A percentile compares a stretch with the other conserved stretches of the same genome.
Conservation (phyloP, 2,797 vertebrate species). For the Potorous gilbertii region DNA sequence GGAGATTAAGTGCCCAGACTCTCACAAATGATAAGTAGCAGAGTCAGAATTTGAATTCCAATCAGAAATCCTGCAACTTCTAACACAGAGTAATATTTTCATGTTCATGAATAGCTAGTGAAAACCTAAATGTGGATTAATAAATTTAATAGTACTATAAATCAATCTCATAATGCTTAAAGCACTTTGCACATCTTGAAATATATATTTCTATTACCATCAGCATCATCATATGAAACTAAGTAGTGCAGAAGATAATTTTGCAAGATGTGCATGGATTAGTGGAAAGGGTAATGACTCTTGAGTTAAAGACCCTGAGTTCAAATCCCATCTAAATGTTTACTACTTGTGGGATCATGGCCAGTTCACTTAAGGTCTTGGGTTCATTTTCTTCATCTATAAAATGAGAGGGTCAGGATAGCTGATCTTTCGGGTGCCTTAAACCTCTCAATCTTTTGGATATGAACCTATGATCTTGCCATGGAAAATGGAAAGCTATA, state of each 20-base stretch:
- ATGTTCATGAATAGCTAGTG: not conserved
- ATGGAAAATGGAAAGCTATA: not conserved
- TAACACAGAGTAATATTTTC: not conserved
- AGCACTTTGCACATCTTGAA: not conserved
- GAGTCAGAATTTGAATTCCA: not conserved
- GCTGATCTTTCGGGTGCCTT: not conserved
- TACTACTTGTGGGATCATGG: not conserved
- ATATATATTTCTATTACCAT: not conserved
- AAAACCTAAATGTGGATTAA: not conserved
- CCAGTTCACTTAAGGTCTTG: not conserved
- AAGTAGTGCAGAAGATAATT: slow-evolving; percentile 40
- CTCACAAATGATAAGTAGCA: not conserved
- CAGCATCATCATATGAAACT: not conserved
- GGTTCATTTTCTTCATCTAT: not conserved
- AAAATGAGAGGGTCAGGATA: not conserved
- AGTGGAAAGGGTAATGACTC: not conserved
- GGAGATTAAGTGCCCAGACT: not conserved
- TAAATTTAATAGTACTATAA: not conserved
- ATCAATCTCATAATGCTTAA: not conserved
- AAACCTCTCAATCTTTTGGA: not conserved
- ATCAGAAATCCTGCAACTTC: not conserved
- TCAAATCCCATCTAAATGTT: not conserved
- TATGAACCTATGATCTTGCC: not conserved
- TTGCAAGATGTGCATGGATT: not conserved
- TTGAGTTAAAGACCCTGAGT: not conserved